phyloP scores from a whole-genome alignment of 2,113 vertebrate species.

The Chinchilla lanigera region DNA sequence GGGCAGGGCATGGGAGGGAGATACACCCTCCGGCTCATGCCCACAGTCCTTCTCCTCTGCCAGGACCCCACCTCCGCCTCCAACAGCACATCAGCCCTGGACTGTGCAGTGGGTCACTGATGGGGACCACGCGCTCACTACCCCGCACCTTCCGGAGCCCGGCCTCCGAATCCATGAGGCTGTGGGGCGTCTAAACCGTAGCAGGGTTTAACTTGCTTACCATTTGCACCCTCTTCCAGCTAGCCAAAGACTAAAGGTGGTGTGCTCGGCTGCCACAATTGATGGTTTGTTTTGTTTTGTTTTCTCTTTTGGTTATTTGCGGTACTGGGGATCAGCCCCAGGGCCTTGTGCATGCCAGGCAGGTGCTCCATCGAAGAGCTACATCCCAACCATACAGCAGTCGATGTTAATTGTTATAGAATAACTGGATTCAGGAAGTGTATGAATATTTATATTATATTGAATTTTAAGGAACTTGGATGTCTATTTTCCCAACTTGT shows the following conservation, averaged over 20 bases:
- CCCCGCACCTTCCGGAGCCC: neutral
- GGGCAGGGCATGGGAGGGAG: neutral
- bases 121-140: neutral
- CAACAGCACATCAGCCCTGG: neutral
- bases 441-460: neutral
- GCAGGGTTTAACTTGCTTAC: neutral
- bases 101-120: neutral
- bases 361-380: neutral
- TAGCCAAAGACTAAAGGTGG: neutral
- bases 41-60: neutral
- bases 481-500: neutral
- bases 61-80: neutral
- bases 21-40: neutral
- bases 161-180: neutral
- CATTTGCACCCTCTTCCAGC: neutral
- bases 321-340: neutral
- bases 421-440: neutral
- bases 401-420: neutral
- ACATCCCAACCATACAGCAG: neutral
- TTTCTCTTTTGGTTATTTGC: neutral
- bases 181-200: neutral
- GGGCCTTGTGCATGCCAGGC: neutral
- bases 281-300: neutral
- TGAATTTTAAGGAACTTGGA: neutral
- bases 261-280: neutral